Base-by-base conservation (phyloP, 1,140 invertebrate species). In the Spodoptera frugiperda region DNA sequence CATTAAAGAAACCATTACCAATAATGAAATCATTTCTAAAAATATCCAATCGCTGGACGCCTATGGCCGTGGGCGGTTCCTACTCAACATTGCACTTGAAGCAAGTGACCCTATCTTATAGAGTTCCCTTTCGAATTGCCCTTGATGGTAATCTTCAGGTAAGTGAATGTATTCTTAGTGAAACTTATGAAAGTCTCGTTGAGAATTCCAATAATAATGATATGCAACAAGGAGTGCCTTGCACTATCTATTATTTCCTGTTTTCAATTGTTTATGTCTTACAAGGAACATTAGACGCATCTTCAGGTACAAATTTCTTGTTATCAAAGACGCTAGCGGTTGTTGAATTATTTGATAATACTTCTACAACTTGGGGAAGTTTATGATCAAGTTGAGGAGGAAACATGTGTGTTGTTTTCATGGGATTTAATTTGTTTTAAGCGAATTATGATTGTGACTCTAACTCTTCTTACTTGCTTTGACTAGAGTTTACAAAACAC, bases 141-240 rank as follows among this genome's bases (percentile, higher is more conserved):
- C 83, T 81, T 77, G 86, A 89, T 89, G 84, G 78, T 85, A 87
- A 89, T 89, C 84, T 82, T 86, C 82, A 77, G 79, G 74, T 84
- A 80, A 85, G 87, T 86, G 86, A 89, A 87, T 87, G 84, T 84
- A 82, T 81, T 84, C 70, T 73, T 68, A 81, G 84, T 84, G 78
- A 85, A 87, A 85, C 77, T 85, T 86, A 74, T 78, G 77, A 78
- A 78, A 78, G 77, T 74, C 59, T 63, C 49, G 39, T 48, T 39
- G 44, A 21, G 57, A 39, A 74, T 74, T 74, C 55, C 33, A 68
- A 57, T 77, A 77, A 61, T 77, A 77, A 77, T 77, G 63, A 68
- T 76, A 77, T 77, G 67, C 67, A 70, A 49, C 44, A 70, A 63
- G 53, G 59, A 77, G 49, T 76, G 63, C 51, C 53, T 55, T 61